Evolutionary conservation across 2,797 vertebrate genomes (phyloP).

Genomic region (Sebastes diploproa): DNA sequence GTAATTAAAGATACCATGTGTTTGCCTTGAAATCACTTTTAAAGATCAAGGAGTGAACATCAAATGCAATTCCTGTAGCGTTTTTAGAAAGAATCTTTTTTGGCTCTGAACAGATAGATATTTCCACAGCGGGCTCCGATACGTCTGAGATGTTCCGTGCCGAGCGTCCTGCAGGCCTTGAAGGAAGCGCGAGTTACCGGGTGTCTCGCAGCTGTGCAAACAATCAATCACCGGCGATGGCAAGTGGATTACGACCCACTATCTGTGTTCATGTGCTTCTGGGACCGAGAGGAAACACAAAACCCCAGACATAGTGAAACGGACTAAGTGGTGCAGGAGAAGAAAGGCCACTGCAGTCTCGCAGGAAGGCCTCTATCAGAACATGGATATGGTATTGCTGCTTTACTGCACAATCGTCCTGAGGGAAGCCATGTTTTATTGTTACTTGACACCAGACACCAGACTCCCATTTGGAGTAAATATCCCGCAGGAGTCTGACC

Average conservation of each 20-base stretch:
- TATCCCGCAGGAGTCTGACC: conserved; percentile 33
- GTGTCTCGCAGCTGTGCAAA: conserved; percentile 64
- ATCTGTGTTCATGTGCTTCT: conserved; percentile 65
- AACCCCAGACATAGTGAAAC: conserved; percentile 42
- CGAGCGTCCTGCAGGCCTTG: conserved; percentile 19
- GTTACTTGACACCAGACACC: conserved; percentile 50
- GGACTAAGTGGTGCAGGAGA: conserved; percentile 46
- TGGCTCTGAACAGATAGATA: neutral
- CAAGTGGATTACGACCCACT: conserved; percentile 72
- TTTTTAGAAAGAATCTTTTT: neutral
- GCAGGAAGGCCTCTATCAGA: conserved; percentile 48
- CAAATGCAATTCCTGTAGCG: conserved; percentile 24
- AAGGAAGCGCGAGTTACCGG: conserved; percentile 13
- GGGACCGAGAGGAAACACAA: conserved; percentile 40
- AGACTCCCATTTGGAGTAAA: conserved; percentile 47
- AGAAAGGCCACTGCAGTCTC: conserved; percentile 34
- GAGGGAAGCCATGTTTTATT: conserved; percentile 52
- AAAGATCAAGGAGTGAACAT: conserved; percentile 52
- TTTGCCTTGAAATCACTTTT: conserved; percentile 37
- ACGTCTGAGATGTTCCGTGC: neutral
- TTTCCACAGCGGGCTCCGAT: neutral
- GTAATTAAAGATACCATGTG: conserved; percentile 15
- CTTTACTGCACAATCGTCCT: conserved; percentile 57
- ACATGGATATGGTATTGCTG: conserved; percentile 40
- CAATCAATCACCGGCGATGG: conserved; percentile 72